A percentile compares a stretch with the other conserved stretches of the same genome.
Conservation (phyloP, 2,888 invertebrate species). For the Patella caerulea region DNA sequence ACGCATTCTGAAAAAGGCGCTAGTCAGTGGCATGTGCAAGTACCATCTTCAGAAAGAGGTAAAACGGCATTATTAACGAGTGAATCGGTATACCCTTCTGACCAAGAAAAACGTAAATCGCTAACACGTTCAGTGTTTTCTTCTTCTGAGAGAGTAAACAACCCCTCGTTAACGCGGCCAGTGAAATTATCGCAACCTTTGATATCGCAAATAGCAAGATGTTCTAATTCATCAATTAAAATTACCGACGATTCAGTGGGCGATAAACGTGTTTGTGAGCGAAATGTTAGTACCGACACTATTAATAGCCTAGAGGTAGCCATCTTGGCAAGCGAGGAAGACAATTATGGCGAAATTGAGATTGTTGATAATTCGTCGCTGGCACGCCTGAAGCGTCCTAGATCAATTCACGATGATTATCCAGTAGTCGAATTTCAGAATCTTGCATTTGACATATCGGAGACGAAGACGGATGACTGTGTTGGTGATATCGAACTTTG, state of each 20-base stretch:
- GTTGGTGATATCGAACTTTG: conserved; percentile 27
- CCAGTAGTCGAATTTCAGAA: conserved; percentile 33
- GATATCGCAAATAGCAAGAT: background rate
- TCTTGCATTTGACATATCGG: conserved; percentile 28
- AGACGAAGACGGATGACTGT: conserved; percentile 17
- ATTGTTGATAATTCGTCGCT: conserved; percentile 1
- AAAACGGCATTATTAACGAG: too few relatives aligned
- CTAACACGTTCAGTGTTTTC: too few relatives aligned
- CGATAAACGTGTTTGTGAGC: background rate
- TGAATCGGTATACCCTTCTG: too few relatives aligned
- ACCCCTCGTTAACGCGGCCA: too few relatives aligned
- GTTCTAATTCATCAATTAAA: background rate
- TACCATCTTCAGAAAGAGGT: too few relatives aligned
- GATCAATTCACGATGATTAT: background rate
- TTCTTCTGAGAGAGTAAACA: too few relatives aligned
- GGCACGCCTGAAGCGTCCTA: background rate
- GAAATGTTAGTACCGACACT: background rate
- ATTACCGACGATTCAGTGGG: background rate
- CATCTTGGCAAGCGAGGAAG: background rate
- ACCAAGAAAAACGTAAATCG: too few relatives aligned
- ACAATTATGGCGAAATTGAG: background rate
- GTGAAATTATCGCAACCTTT: too few relatives aligned
- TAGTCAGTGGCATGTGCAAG: too few relatives aligned
- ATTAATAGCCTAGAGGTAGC: background rate
- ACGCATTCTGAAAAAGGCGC: too few relatives aligned